Percentiles rank a stretch among this genome's conserved stretches.
phyloP scores from a whole-genome alignment of 2,113 vertebrate species.

The Syngnathus scovelli region DNA sequence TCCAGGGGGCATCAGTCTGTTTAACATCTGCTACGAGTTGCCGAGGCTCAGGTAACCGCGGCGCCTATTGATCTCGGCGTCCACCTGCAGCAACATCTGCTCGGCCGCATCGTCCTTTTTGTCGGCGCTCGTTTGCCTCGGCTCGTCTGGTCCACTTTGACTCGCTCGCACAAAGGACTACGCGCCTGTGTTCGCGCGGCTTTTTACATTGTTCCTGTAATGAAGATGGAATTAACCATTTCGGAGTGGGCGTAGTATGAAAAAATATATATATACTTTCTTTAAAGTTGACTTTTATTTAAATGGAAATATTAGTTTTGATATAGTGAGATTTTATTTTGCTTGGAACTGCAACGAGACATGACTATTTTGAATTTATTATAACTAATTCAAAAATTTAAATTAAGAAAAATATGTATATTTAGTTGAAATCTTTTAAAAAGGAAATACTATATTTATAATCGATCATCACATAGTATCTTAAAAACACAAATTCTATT shows the following conservation, averaged over 20 bases:
- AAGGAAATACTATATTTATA: not conserved
- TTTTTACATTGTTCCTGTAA: slow-evolving; percentile 41
- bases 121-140: slow-evolving; percentile 58
- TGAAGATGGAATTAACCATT: slow-evolving; percentile 28
- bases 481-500: not conserved
- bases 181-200: slow-evolving; percentile 28
- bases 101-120: slow-evolving; percentile 57
- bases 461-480: not conserved
- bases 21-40: slow-evolving; percentile 76
- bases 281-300: not conserved
- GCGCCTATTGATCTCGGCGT: slow-evolving; percentile 72
- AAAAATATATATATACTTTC: not conserved
- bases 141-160: slow-evolving; percentile 56
- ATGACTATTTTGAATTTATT: not conserved
- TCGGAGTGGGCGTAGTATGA: not conserved
- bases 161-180: slow-evolving; percentile 43
- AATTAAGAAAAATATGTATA: not conserved
- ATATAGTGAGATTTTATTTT: not conserved
- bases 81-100: slow-evolving; percentile 78
- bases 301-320: not conserved
- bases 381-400: not conserved
- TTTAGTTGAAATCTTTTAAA: not conserved
- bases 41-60: slow-evolving; percentile 75
- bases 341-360: not conserved
- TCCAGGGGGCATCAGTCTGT: slow-evolving; percentile 74